phyloP scores from a whole-genome alignment of 2,113 vertebrate species.

The Odobenus rosmarus region DNA sequence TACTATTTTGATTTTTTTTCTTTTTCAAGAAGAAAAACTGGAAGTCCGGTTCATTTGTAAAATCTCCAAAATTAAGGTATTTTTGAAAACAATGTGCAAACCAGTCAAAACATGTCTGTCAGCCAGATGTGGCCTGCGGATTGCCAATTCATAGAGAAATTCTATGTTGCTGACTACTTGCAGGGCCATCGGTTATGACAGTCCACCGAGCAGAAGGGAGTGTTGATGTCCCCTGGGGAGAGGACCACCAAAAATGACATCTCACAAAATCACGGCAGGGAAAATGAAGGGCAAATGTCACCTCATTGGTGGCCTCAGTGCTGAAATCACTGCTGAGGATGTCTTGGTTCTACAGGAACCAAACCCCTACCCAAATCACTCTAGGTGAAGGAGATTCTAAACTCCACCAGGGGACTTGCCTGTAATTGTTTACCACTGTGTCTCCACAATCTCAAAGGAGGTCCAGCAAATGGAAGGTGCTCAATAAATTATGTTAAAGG shows the following conservation, averaged over 20 bases:
- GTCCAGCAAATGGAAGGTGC: background rate
- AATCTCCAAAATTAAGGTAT: background rate
- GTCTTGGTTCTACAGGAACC: background rate
- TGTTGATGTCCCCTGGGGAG: background rate
- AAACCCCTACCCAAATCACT: background rate
- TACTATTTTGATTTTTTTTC: background rate
- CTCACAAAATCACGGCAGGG: background rate
- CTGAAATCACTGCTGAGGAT: background rate
- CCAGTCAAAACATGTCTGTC: conserved; percentile 5
- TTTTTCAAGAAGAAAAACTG: background rate
- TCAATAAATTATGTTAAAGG: background rate
- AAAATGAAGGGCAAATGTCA: background rate
- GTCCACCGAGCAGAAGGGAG: background rate
- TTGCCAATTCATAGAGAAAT: background rate
- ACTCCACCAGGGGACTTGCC: background rate
- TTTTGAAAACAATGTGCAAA: background rate
- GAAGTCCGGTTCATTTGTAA: conserved; percentile 16
- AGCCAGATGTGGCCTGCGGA: background rate
- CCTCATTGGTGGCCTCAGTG: background rate
- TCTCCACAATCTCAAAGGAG: background rate
- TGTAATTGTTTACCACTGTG: background rate
- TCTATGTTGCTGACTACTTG: background rate
- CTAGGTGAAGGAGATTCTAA: background rate
- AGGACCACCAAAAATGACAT: background rate
- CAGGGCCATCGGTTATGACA: background rate